Evolutionary conservation across 2,113 vertebrate species (phyloP), one percentile per base, ranked within the genome.

Genomic region (Petrocephalus microphthalmus): DNA sequence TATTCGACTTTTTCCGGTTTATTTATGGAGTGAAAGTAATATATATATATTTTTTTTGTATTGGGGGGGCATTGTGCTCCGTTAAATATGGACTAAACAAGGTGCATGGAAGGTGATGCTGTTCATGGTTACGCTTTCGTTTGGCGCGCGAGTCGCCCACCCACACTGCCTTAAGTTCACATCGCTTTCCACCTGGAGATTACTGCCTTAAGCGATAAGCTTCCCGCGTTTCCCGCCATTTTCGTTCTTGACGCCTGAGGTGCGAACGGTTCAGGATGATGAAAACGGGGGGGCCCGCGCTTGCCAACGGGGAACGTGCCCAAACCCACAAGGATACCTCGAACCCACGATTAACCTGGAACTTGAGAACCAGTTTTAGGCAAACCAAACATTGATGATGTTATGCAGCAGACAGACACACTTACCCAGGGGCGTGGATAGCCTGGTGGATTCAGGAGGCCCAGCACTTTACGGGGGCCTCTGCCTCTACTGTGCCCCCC

Each of bases 121-220:
- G 25, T 20, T 90, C 90, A 93, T 91, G 88, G 90, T 71, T 82
- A 84, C 53, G 91, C 91, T 87, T 93, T 90, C 88, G 86, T 88
- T 88, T 87, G 92, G 93, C 92, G 94, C 92, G 94, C 91, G 85
- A 95, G 92, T 95, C 94, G 94, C 94, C 91, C 92, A 92, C 94
- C 96, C 96, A 95, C 93, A 96, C 95, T 96, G 97, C 97, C 98
- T 99, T 99, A 99, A 88, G 95, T 97, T 97, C 95, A 96, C 95
- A 96, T 94, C 90, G 94, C 95, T 96, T 96, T 94, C 94, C 94
- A 95, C 96, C 95, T 96, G 96, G 95, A 97, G 96, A 94, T 90
- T 94, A 97, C 94, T 95, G 97, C 97, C 98, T 99, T 99, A 98
- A 98, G 93, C 89, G 87, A 95, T 96, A 93, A 92, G 93, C 94